phyloP scores from a whole-genome alignment of 2,113 vertebrate genomes.

The Crotalus tigris region DNA sequence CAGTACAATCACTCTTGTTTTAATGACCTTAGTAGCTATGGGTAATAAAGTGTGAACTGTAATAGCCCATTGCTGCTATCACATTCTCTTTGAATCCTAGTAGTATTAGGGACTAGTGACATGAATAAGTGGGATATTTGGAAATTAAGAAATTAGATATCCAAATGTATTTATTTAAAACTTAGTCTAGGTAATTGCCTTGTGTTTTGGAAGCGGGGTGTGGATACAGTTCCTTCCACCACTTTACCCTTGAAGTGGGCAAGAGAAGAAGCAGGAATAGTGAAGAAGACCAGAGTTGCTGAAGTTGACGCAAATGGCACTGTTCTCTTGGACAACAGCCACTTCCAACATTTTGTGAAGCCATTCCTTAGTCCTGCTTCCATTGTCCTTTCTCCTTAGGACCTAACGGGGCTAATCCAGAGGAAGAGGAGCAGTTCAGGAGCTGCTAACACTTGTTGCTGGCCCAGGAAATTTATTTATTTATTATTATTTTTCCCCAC shows the following conservation, averaged over 20 bases:
- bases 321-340: neutral
- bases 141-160: constrained; percentile 67
- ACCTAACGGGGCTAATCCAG: neutral
- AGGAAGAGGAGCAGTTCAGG: neutral
- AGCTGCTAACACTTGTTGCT: neutral
- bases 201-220: constrained; percentile 24
- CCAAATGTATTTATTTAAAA: constrained; percentile 40
- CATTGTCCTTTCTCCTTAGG: neutral
- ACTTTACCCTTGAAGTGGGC: neutral
- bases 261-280: neutral
- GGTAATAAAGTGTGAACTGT: constrained; percentile 95
- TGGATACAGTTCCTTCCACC: constrained; percentile 20
- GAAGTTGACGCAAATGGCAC: neutral
- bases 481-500: neutral
- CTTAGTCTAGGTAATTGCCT: constrained; percentile 23
- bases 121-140: constrained; percentile 65
- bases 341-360: neutral
- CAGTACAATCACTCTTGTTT: constrained; percentile 93
- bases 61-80: constrained; percentile 84
- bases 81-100: constrained; percentile 78
- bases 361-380: neutral
- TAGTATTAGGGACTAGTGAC: constrained; percentile 75
- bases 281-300: neutral
- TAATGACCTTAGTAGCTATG: constrained; percentile 99
- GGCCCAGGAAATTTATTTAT: neutral